Base-by-base conservation (phyloP, 2,113 vertebrate species). In the Cricetomys ansorgei region DNA sequence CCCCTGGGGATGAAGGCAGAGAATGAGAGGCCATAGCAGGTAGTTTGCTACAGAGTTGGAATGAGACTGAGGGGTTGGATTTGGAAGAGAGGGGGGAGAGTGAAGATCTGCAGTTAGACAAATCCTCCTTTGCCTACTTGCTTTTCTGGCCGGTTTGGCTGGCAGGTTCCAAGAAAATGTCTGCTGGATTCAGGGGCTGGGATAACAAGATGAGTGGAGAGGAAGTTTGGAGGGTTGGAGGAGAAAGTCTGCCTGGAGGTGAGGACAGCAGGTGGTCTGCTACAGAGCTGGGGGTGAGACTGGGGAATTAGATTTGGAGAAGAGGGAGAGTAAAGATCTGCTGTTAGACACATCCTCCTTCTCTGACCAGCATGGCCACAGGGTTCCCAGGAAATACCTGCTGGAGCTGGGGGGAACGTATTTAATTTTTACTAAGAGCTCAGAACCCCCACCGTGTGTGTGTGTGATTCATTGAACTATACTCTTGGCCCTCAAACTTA, bases 351-450 rank as follows among this genome's bases (percentile, higher is more conserved):
- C n/a, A n/a, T n/a, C 19, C n/a, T 23, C n/a, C n/a, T 40, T 72
- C 69, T 72, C 69, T 72, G 69, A 21, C 7, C 69, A n/a, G 15
- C 10, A n/a, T 72, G 69, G n/a, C 69, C 69, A 72, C 37, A 72
- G 69, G n/a, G 7, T 72, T 72, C 69, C 69, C 31, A 15, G 17
- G 67, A n/a, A 72, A 72, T 72, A n/a, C 19, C 19, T n/a, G 3
- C n/a, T 40, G n/a, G 19, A 40, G 69, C 4, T 72, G n/a, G 69
- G 67, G 40, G 69, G 67, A 37, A 79, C 67, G 64, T 73, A 62
- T 79, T 83, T 92, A 77, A 89, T 72, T 92, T 86, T 6, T 76
- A 50, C 37, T 84, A 79, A 80, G 73, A 23, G 77, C 34, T 80
- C 17, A 80, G 77, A 55, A n/a, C 43, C 0, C 29, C 25, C n/a